These are phyloP conservation scores for Pelagia noctiluca DNA, from an alignment of 30 jellyfish, hydroid and myxozoan genomes.

Conservation along the genomic window DNA sequence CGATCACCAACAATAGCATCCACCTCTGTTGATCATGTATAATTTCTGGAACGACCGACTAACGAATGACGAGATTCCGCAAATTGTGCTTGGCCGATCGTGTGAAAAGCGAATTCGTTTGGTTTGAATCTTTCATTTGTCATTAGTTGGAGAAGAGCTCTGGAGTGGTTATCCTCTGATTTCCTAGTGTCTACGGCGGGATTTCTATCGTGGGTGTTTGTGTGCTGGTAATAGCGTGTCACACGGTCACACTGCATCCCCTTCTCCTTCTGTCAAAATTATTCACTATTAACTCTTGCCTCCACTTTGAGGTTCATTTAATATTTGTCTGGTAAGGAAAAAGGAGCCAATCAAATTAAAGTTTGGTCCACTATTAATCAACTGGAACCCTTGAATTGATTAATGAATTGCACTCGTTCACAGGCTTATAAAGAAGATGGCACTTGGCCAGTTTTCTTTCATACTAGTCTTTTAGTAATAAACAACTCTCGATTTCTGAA, in stretches of 20 bases:
- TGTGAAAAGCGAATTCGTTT: not conserved
- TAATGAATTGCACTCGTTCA: no score
- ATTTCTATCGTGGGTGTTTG: not conserved
- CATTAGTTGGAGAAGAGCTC: not conserved
- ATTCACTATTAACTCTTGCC: not conserved
- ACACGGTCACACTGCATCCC: not conserved
- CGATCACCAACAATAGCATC: not conserved
- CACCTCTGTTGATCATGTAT: not conserved
- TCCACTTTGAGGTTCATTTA: not conserved
- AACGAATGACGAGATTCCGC: no score
- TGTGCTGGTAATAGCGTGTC: not conserved
- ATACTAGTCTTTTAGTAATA: no score
- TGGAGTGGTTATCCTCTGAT: not conserved
- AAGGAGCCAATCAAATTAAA: no score
- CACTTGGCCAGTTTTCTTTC: no score
- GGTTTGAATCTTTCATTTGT: not conserved
- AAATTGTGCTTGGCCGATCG: no score
- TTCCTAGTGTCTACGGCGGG: slow-evolving; percentile 1
- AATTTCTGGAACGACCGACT: no score
- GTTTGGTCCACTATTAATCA: no score
- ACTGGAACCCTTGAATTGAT: no score
- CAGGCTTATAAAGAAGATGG: no score
- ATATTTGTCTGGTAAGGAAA: not conserved
- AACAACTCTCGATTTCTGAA: no score
- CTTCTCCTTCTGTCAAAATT: not conserved